phyloP scores from a whole-genome alignment of 2,888 invertebrate genomes.

The Hyposoter didymator region DNA sequence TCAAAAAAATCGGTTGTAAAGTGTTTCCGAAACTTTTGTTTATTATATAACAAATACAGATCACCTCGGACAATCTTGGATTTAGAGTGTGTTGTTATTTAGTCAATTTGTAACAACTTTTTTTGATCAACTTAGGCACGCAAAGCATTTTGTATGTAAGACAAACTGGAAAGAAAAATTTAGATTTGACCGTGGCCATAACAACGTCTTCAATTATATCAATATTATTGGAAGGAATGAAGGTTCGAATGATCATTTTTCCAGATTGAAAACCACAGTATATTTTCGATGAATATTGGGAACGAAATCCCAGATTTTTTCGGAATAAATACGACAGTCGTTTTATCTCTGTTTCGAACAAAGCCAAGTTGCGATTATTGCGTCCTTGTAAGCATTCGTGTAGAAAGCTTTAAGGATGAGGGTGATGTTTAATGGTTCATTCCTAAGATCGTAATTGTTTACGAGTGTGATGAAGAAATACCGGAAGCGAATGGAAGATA shows the following conservation, averaged over 20 bases:
- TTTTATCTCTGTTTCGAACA: conserved; percentile 2
- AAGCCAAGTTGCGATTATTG: conserved; percentile 9
- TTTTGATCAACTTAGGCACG: no score
- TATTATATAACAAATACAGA: no score
- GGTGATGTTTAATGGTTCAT: conserved; percentile 23
- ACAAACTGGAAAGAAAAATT: no score
- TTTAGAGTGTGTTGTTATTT: no score
- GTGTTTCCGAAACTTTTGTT: no score
- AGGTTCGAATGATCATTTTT: background rate
- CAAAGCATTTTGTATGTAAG: no score
- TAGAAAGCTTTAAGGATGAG: background rate
- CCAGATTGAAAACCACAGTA: background rate
- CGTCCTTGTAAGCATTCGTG: background rate
- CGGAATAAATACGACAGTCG: conserved; percentile 2
- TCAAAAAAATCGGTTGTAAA: no score
- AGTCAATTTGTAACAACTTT: no score
- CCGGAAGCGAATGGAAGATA: conserved; percentile 52
- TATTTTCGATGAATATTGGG: no score
- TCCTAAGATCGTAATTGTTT: background rate
- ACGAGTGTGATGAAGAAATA: conserved; percentile 27
- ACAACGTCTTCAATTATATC: background rate
- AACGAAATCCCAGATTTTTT: conserved; percentile 5
- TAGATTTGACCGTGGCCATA: no score
- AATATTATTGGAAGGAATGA: background rate
- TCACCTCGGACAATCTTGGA: no score